Evolutionary conservation across 2,888 invertebrate species (phyloP).

Genomic region (Cephus sareptanus): DNA sequence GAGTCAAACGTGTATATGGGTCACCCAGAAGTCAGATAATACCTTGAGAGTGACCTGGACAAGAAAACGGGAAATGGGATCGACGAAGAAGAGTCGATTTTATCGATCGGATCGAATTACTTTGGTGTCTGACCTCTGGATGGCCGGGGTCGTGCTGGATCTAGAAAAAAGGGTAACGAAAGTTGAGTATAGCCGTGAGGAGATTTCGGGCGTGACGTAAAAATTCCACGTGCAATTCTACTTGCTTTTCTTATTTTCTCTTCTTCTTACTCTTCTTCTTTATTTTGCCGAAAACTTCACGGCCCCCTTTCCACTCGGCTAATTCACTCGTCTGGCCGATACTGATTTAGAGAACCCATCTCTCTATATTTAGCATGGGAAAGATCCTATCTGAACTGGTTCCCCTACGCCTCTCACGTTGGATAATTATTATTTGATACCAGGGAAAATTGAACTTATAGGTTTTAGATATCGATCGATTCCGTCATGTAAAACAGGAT

Average conservation of each 20-base stretch:
- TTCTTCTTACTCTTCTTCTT: background rate
- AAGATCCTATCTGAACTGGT: slow-evolving; percentile 59
- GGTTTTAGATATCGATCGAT: background rate
- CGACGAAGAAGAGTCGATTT: background rate
- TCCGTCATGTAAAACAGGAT: slow-evolving; percentile 42
- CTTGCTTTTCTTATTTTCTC: background rate
- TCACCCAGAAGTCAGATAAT: slow-evolving; percentile 18
- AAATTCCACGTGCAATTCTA: background rate
- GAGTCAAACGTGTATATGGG: slow-evolving; percentile 27
- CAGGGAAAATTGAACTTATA: background rate
- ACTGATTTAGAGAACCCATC: slow-evolving; percentile 51
- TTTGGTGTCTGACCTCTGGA: background rate
- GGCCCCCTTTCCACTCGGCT: slow-evolving; percentile 7
- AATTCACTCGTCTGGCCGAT: slow-evolving; percentile 44
- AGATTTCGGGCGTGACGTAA: background rate
- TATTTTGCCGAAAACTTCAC: background rate
- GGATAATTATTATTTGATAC: slow-evolving; percentile 51
- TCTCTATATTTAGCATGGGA: slow-evolving; percentile 57
- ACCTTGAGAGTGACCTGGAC: background rate
- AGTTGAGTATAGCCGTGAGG: background rate
- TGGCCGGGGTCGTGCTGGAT: background rate
- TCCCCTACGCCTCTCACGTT: slow-evolving; percentile 39
- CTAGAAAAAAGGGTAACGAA: background rate
- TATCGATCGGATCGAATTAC: background rate
- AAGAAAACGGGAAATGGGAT: background rate